Conservation (phyloP, 2,113 vertebrate genomes). For the Macaca nemestrina region DNA sequence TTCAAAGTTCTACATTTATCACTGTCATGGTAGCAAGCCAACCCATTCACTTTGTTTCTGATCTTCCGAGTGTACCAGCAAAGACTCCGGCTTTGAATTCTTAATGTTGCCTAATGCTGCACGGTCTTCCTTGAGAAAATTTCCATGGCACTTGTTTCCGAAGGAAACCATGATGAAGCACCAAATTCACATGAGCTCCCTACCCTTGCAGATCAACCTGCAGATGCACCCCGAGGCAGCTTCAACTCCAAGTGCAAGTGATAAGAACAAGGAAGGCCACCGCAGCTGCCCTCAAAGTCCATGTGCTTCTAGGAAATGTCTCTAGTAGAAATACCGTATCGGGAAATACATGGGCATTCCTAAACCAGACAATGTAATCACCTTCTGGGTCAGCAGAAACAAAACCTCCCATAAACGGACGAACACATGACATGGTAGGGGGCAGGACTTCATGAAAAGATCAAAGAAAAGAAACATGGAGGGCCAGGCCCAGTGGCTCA, state of each 20-base stretch:
- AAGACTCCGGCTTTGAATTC: neutral
- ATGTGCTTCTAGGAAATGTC: neutral
- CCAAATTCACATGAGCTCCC: no score
- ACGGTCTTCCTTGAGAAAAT: neutral
- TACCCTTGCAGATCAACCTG: fast-evolving
- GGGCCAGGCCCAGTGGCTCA: no score
- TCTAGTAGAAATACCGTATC: neutral
- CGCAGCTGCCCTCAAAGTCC: fast-evolving
- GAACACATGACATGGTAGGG: fast-evolving
- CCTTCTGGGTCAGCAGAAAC: neutral
- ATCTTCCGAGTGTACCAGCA: neutral
- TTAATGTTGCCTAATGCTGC: neutral
- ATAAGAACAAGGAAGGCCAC: neutral
- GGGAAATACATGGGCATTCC: neutral
- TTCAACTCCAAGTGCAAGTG: fast-evolving
- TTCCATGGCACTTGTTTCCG: neutral
- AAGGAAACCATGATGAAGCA: neutral
- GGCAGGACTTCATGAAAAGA: neutral
- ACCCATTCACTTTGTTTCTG: neutral
- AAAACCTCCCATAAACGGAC: neutral
- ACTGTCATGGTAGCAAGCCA: neutral
- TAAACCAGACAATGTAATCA: neutral
- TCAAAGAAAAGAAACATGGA: neutral
- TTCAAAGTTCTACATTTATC: neutral
- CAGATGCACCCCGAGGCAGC: fast-evolving